A percentile compares a stretch with the other conserved stretches of the same genome.
Conservation (phyloP, 2,797 vertebrate genomes). For the Lacerta bilineata region DNA sequence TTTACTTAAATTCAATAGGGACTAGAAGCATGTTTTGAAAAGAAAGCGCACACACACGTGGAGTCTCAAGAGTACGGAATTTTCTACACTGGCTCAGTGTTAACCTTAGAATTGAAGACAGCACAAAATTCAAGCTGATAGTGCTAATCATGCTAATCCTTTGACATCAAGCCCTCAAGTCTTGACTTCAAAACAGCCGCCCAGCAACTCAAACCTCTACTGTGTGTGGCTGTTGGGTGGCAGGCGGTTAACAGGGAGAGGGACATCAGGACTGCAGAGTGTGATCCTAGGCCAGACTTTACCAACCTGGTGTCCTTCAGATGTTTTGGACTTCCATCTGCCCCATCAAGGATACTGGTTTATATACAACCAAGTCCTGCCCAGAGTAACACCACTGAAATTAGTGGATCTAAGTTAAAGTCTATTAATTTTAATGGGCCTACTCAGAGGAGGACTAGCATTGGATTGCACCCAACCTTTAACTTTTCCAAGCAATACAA, state of each 20-base stretch:
- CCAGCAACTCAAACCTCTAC: background rate
- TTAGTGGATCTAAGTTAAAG: too few relatives aligned
- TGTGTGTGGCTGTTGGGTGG: background rate
- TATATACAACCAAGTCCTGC: too few relatives aligned
- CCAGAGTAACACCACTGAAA: too few relatives aligned
- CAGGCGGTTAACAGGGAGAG: too few relatives aligned
- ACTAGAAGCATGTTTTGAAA: background rate
- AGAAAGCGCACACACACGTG: too few relatives aligned
- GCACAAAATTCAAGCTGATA: background rate
- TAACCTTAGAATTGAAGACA: too few relatives aligned
- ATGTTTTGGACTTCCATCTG: too few relatives aligned
- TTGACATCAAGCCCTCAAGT: background rate
- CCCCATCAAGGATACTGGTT: background rate
- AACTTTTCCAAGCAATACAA: background rate
- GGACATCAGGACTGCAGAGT: background rate
- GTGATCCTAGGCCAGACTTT: too few relatives aligned
- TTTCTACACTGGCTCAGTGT: background rate
- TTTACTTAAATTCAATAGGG: background rate
- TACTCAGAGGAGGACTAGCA: too few relatives aligned
- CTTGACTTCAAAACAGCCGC: background rate
- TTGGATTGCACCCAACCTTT: background rate
- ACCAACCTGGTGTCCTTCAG: too few relatives aligned
- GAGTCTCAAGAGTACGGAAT: background rate
- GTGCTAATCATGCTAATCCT: background rate
- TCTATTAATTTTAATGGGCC: too few relatives aligned